Base-by-base conservation (phyloP, 2,797 vertebrate genomes). In the Coluber constrictor region DNA sequence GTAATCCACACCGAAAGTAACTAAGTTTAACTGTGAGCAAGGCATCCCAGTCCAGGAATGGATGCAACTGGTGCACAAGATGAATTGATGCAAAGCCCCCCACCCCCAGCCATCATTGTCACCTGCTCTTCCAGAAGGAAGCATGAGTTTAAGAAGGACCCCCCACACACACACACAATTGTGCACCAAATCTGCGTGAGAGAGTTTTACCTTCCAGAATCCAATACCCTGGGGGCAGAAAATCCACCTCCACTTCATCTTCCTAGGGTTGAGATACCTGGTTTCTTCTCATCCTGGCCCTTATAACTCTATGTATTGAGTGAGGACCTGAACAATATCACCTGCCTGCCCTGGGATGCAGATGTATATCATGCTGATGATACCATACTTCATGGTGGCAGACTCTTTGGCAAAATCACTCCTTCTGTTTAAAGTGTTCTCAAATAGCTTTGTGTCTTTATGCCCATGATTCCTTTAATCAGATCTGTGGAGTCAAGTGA, bases 371-470 rank as follows among this genome's bases (percentile, higher is more conserved):
- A 20, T 74, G 32, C 16, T 74, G 66, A 32, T 32, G 13, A 74
- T 20, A 37, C 6, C n/a, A 16, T 18, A 87, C 29, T 27, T 29
- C 8, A 56, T 55, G 29, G 7, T 56, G 54, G 29, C 86, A 56
- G 25, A 55, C 4, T 87, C 54, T 12, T 15, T 57, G 25, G 63
- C 20, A 88, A 88, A 88, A 57, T 27, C 56, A 60, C 16, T 5
- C 20, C 66, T 37, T 15, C 56, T 15, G 29, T 43, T 13, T 60
- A 83, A 83, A 74, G 66, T 47, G 86, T 47, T 55, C 92, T 20
- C 13, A 16, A 55, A 43, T 0, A 87, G 4, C 90, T 5, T 43
- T 0, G 15, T 2, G 5, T 66, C n/a, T 83, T 0, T 0, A 0
- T 54, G 90, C 37, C 56, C 18, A 10, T 13, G 27, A 1, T 32